Percentiles rank a stretch among this genome's conserved stretches.
Evolutionary conservation across 2,888 invertebrate genomes (phyloP).

Genomic region (Ptilodon capucinus): DNA sequence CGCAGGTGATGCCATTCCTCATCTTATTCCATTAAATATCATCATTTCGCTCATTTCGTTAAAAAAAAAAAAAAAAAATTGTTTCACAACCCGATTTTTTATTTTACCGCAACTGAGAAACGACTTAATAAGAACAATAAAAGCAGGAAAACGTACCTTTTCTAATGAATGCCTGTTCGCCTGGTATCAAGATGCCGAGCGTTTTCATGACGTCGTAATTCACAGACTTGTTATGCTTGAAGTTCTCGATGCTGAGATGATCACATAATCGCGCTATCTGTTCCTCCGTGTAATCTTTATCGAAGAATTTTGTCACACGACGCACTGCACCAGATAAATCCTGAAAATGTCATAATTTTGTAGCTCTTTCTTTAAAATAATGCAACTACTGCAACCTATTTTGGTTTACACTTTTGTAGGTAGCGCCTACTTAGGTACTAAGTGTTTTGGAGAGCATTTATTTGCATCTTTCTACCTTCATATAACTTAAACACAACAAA

Average conservation of each 20-base stretch:
- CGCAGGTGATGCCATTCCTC: too few relatives aligned
- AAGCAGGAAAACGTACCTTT: conserved; percentile 83
- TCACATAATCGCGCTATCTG: conserved; percentile 84
- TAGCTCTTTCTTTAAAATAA: background rate
- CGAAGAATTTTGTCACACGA: conserved; percentile 84
- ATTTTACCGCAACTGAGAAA: too few relatives aligned
- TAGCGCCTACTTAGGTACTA: too few relatives aligned
- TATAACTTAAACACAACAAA: too few relatives aligned
- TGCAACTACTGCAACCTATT: background rate
- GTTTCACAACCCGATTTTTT: too few relatives aligned
- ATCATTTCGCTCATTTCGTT: too few relatives aligned
- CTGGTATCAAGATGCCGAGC: conserved; percentile 82
- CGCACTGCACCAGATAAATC: conserved; percentile 82
- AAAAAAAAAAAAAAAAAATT: background rate
- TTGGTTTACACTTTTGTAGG: too few relatives aligned
- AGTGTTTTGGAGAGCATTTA: too few relatives aligned
- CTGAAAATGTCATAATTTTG: conserved; percentile 63
- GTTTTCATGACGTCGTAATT: conserved; percentile 86
- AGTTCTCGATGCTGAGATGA: conserved; percentile 91
- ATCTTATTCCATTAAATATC: too few relatives aligned
- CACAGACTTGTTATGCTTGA: conserved; percentile 90
- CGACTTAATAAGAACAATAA: too few relatives aligned
- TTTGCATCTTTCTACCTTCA: too few relatives aligned
- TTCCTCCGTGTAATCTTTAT: conserved; percentile 78
- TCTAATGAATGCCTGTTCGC: conserved; percentile 85